Percentiles rank a stretch among this genome's conserved stretches.
Evolutionary conservation across 2,113 vertebrate genomes (phyloP).

Genomic region (Catharus minimus): DNA sequence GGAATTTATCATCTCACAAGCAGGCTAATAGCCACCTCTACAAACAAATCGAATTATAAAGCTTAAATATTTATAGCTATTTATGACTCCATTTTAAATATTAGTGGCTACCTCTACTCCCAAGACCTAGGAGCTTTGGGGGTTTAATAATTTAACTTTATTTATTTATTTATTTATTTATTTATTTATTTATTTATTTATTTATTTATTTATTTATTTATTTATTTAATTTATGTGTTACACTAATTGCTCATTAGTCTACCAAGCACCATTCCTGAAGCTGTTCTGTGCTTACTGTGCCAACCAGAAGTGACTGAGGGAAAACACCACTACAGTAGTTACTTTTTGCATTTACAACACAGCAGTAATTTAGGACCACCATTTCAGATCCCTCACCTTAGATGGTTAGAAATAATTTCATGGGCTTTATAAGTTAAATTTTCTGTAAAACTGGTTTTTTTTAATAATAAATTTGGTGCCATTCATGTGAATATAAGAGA

Average conservation of each 20-base stretch:
- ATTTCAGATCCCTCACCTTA: background rate
- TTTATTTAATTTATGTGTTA: background rate
- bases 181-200: background rate
- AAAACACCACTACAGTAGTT: background rate
- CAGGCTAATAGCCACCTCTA: constrained; percentile 56
- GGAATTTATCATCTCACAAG: constrained; percentile 63
- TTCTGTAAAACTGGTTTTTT: background rate
- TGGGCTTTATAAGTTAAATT: background rate
- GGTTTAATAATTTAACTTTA: rapidly evolving
- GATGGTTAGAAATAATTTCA: rapidly evolving
- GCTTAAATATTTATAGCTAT: constrained; percentile 75
- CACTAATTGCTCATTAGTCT: constrained; percentile 27
- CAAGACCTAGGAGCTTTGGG: background rate
- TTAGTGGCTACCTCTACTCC: constrained; percentile 26
- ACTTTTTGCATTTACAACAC: background rate
- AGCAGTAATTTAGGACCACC: background rate
- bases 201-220: too few species aligned
- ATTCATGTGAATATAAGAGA: background rate
- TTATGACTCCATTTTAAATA: constrained; percentile 57
- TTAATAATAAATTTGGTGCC: background rate
- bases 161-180: too few species aligned
- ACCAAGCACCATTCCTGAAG: background rate
- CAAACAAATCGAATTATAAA: constrained; percentile 53
- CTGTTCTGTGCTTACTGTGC: background rate
- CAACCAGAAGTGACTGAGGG: constrained; percentile 24